Conservation (phyloP, 2,797 vertebrate species). For the Graptemys geographica region DNA sequence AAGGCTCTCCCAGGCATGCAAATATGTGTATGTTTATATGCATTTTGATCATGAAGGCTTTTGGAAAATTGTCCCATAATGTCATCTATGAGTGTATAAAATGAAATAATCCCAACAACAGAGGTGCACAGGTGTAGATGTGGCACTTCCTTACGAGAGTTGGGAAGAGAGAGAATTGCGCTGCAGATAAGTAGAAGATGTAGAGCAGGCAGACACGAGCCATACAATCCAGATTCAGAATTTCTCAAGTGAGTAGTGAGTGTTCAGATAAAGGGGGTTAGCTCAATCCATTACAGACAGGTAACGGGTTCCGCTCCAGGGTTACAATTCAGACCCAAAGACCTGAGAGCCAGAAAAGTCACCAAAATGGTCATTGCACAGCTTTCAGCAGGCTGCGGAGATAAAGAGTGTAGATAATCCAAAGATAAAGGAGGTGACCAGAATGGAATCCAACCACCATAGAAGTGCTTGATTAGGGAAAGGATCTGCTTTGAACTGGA, state of each 20-base stretch:
- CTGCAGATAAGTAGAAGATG: fast-evolving
- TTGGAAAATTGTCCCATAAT: no score
- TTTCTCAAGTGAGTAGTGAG: not conserved
- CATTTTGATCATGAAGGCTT: no score
- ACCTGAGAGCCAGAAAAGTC: not conserved
- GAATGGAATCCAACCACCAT: not conserved
- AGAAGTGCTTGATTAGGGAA: not conserved
- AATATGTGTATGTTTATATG: not conserved
- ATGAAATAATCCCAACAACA: not conserved
- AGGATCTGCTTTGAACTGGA: not conserved
- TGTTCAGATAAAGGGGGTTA: not conserved
- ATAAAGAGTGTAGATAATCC: not conserved
- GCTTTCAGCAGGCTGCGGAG: not conserved
- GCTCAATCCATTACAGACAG: not conserved
- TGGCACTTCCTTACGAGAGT: not conserved
- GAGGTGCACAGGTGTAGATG: not conserved
- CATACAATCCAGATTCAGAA: not conserved
- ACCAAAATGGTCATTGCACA: not conserved
- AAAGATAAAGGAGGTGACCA: not conserved
- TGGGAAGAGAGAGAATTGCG: not conserved
- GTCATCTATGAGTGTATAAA: not conserved
- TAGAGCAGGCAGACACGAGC: not conserved
- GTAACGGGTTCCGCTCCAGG: not conserved
- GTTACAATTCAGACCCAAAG: not conserved
- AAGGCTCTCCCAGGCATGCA: not conserved